These are phyloP conservation scores for Candidula unifasciata DNA, from an alignment of 2,888 invertebrate genomes.

Conservation along the genomic window DNA sequence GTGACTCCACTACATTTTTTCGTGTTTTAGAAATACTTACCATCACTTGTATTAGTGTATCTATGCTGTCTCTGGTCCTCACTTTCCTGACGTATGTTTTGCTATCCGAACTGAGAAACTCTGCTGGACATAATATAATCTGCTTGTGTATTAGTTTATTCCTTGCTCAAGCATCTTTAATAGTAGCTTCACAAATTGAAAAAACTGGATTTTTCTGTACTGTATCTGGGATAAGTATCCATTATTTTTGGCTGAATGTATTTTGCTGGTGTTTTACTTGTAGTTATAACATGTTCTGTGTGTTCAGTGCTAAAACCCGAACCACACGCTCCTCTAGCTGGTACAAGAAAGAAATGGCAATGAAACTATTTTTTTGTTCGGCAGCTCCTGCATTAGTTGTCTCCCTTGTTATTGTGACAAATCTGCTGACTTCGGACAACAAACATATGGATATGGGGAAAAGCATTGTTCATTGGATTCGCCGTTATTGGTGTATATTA, in stretches of 20 bases:
- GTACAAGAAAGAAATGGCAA: neutral
- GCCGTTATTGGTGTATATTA: neutral
- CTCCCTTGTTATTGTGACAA: neutral
- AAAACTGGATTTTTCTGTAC: neutral
- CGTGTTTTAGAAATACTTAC: conserved; percentile 6
- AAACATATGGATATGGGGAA: neutral
- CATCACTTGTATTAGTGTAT: conserved; percentile 4
- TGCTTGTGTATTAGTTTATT: conserved; percentile 6
- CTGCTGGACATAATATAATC: conserved; percentile 9
- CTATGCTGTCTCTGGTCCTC: conserved; percentile 2
- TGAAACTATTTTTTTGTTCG: neutral
- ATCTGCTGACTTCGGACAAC: neutral
- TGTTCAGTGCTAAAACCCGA: neutral
- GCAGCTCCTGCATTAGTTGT: neutral
- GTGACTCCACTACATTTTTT: neutral
- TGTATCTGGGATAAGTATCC: neutral
- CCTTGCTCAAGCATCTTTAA: neutral
- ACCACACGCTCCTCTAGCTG: neutral
- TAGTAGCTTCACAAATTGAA: neutral
- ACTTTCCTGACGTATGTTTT: conserved; percentile 33
- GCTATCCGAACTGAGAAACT: conserved; percentile 10
- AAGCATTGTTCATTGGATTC: neutral
- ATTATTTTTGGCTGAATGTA: conserved; percentile 22
- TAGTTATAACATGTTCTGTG: conserved; percentile 17
- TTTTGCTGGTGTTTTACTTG: conserved; percentile 30